phyloP scores from a whole-genome alignment of 2,113 vertebrate genomes.

The Xiphophorus maculatus region DNA sequence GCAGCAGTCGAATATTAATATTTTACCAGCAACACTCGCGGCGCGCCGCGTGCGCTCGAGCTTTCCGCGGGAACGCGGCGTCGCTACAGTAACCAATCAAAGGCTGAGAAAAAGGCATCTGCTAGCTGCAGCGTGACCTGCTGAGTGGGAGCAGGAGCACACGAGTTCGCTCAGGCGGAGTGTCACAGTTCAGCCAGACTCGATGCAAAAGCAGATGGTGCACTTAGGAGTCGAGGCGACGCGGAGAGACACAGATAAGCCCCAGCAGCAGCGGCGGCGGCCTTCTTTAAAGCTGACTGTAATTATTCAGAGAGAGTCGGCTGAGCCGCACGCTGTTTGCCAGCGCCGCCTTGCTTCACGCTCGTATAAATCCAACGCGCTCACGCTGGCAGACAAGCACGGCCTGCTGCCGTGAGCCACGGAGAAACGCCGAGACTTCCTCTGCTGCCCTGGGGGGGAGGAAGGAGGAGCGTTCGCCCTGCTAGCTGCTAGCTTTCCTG shows the following conservation, averaged over 20 bases:
- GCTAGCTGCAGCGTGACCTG: constrained; percentile 32
- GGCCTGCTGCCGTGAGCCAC: constrained; percentile 39
- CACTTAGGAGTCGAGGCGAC: constrained; percentile 55
- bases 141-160: constrained; percentile 46
- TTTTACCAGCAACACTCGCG: constrained; percentile 47
- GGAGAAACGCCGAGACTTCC: constrained; percentile 12
- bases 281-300: constrained; percentile 44
- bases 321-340: constrained; percentile 52
- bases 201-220: constrained; percentile 64
- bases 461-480: constrained; percentile 4
- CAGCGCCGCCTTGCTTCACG: constrained; percentile 41
- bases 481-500: background rate
- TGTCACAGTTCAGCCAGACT: constrained; percentile 53
- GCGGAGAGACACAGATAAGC: constrained; percentile 57
- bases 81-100: constrained; percentile 11
- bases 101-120: constrained; percentile 38
- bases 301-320: constrained; percentile 60
- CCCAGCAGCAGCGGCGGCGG: constrained; percentile 34
- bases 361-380: constrained; percentile 35
- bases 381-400: constrained; percentile 30
- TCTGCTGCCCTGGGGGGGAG: constrained; percentile 1
- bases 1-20: constrained; percentile 58
- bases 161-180: constrained; percentile 37
- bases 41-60: constrained; percentile 30
- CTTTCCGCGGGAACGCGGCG: constrained; percentile 2